Evolutionary conservation across 2,797 vertebrate species (phyloP).

Genomic region (Kryptopterus vitreolus): DNA sequence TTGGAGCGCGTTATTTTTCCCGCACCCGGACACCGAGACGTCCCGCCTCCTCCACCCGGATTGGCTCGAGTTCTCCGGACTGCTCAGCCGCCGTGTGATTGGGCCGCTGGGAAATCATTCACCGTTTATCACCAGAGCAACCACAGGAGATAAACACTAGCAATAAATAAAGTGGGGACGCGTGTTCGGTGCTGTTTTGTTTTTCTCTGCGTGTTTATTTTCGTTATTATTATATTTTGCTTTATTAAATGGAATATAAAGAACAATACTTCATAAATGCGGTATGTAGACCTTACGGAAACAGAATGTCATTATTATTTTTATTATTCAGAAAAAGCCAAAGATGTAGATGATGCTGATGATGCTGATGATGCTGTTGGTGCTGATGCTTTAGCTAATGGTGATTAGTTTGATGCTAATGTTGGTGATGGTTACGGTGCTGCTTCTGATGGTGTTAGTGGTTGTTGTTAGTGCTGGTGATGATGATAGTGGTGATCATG

Average conservation of each 20-base stretch:
- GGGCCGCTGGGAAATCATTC: background rate
- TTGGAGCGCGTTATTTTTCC: constrained; percentile 22
- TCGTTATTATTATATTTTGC: background rate
- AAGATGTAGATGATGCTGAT: background rate
- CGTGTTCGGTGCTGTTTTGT: background rate
- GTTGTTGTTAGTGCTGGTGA: no score
- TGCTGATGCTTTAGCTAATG: no score
- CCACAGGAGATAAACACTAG: background rate
- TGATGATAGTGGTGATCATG: no score
- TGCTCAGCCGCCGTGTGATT: background rate
- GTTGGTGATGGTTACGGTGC: no score
- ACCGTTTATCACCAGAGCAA: background rate
- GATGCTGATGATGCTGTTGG: background rate
- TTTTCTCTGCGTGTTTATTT: background rate
- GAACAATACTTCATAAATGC: background rate
- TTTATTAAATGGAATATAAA: background rate
- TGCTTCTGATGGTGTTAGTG: no score
- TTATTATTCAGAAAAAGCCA: background rate
- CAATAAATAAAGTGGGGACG: no score
- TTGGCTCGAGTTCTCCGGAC: background rate
- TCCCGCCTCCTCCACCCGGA: constrained; percentile 14
- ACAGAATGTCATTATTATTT: background rate
- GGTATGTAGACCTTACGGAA: background rate
- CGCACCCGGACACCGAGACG: constrained; percentile 8
- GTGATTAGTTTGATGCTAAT: no score